Evolutionary conservation across 2,113 vertebrate species (phyloP), one percentile per base, ranked within the genome.

Genomic region (Bubo scandiacus): DNA sequence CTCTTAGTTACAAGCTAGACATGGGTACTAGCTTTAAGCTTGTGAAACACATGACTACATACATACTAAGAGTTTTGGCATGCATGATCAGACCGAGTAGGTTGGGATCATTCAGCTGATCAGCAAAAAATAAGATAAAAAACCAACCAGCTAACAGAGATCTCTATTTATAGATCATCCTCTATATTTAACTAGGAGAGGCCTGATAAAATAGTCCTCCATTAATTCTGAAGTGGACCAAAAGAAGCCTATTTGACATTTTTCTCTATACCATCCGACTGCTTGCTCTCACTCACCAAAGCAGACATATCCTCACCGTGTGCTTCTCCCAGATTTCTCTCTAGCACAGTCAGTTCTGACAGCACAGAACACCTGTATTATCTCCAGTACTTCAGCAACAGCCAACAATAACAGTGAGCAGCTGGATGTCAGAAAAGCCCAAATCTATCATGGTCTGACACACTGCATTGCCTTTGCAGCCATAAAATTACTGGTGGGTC

Each of bases 381-480:
- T 92, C 94, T 97, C 91, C 43, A 85, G 55, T 27, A 15, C 18
- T 80, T 66, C 82, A 78, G 66, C 82, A 78, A 21, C 49, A 95
- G 94, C 89, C 97, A 94, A 47, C 19, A 68, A 86, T 83, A 96
- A 94, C 84, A 94, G 47, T 78, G 79, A 81, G 83, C 73, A 94
- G 67, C 68, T 95, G 92, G 68, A 86, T 88, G 80, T 94, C 87
- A 91, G 84, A 92, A 96, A 92, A 92, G 42, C 70, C 59, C 61
- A 74, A 51, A 81, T 88, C 51, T 73, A 12, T 86, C 81, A 66
- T 18, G 43, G 22, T 52, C 26, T 90, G 87, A 82, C 75, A 91
- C 0, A 0, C n/a, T 87, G 52, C 14, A 1, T 43, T 81, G 82
- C 73, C 84, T 92, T 80, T 90, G 40, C 75, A 92, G 90, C 75